Evolutionary conservation across 2,113 vertebrate genomes (phyloP).

Genomic region (Sterrhoptilus dennistouni): DNA sequence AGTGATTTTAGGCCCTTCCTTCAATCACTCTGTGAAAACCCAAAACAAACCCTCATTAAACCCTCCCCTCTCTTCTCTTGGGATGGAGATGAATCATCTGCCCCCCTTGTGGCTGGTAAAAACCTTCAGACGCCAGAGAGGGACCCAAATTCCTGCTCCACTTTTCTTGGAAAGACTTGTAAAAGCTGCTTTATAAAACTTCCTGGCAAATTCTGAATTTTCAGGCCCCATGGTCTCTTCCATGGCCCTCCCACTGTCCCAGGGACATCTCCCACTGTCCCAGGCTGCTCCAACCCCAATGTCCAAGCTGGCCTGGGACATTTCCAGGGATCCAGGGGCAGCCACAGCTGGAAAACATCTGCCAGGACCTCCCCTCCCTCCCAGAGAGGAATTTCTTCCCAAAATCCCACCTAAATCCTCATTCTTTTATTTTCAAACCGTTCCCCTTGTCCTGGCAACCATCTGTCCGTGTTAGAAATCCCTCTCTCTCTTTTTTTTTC

Average conservation of each 20-base stretch:
- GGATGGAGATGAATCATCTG: not conserved
- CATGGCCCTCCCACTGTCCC: no score
- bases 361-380: not conserved
- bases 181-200: not conserved
- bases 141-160: not conserved
- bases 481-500: no score
- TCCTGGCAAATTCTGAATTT: not conserved
- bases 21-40: not conserved
- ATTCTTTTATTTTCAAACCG: not conserved
- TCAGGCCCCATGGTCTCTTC: not conserved
- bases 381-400: fast-evolving
- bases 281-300: not conserved
- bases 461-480: not conserved
- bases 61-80: not conserved
- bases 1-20: not conserved
- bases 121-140: not conserved
- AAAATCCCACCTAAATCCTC: not conserved
- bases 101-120: not conserved
- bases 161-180: not conserved
- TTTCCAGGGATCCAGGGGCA: not conserved
- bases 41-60: not conserved
- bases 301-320: not conserved
- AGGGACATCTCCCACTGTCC: not conserved
- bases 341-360: not conserved
- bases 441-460: not conserved